Percentiles rank a stretch among this genome's conserved stretches.
Evolutionary conservation across 1,140 invertebrate species (phyloP).

Genomic region (Philaenus spumarius): DNA sequence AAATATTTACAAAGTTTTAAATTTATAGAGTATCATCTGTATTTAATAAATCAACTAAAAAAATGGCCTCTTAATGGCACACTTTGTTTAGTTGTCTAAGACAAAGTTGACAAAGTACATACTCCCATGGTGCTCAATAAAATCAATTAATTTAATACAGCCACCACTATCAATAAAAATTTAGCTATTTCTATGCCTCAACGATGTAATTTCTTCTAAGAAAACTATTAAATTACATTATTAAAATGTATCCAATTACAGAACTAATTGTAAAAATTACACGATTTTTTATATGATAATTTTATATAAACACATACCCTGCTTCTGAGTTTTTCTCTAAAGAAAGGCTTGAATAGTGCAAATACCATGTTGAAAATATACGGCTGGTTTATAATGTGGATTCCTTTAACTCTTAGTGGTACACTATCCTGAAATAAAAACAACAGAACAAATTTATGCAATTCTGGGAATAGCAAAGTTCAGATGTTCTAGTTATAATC

Average conservation of each 20-base stretch:
- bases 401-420: constrained; percentile 72
- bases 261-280: too few relatives aligned
- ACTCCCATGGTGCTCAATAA: too few relatives aligned
- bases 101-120: not conserved
- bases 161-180: too few relatives aligned
- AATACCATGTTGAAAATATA: constrained; percentile 84
- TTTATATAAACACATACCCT: constrained; percentile 41
- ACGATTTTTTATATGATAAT: not conserved
- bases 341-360: constrained; percentile 77
- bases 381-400: constrained; percentile 84
- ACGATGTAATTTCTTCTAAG: too few relatives aligned
- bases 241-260: too few relatives aligned
- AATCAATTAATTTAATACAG: too few relatives aligned
- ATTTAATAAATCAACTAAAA: not conserved
- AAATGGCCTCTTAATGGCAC: not conserved
- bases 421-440: constrained; percentile 50
- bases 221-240: too few relatives aligned
- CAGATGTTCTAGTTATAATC: too few relatives aligned
- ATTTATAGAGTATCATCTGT: not conserved
- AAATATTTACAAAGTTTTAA: not conserved
- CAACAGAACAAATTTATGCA: not conserved
- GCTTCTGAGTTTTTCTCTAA: constrained; percentile 64
- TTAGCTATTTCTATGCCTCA: too few relatives aligned
- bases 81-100: not conserved
- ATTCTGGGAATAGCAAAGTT: too few relatives aligned